Conservation (phyloP, 1,140 invertebrate species). For the Maconellicoccus hirsutus region DNA sequence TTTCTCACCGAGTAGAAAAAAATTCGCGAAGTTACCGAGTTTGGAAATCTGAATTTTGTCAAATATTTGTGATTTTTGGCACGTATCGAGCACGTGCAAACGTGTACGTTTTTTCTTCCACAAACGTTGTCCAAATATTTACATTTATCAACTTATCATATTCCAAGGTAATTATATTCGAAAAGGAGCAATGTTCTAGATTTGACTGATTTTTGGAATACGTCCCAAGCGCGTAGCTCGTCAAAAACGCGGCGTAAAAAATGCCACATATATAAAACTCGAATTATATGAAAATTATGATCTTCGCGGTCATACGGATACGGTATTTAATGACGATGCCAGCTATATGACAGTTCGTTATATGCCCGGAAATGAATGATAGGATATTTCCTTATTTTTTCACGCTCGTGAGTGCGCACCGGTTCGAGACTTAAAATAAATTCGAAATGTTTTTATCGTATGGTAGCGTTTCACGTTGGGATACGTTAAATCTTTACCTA, state of each 20-base stretch:
- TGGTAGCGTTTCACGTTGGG: too few species aligned
- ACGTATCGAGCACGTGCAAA: too few species aligned
- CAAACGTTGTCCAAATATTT: neutral
- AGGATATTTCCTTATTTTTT: neutral
- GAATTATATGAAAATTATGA: neutral
- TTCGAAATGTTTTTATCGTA: too few species aligned
- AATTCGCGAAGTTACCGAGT: neutral
- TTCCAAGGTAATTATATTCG: conserved; percentile 1
- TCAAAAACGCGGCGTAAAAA: too few species aligned
- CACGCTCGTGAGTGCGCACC: neutral
- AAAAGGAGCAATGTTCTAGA: neutral
- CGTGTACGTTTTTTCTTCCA: neutral
- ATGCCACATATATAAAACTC: neutral
- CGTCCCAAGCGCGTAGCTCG: neutral
- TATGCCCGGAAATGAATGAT: conserved; percentile 8
- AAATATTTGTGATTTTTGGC: too few species aligned
- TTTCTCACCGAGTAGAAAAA: neutral
- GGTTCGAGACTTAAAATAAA: too few species aligned
- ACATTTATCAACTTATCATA: conserved; percentile 8
- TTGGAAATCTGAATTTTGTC: too few species aligned
- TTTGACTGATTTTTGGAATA: neutral
- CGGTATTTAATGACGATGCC: neutral
- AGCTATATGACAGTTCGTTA: neutral
- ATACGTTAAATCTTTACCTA: too few species aligned
- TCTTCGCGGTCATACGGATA: neutral